phyloP scores from a whole-genome alignment of 1,140 invertebrate genomes.

The Varroa destructor region DNA sequence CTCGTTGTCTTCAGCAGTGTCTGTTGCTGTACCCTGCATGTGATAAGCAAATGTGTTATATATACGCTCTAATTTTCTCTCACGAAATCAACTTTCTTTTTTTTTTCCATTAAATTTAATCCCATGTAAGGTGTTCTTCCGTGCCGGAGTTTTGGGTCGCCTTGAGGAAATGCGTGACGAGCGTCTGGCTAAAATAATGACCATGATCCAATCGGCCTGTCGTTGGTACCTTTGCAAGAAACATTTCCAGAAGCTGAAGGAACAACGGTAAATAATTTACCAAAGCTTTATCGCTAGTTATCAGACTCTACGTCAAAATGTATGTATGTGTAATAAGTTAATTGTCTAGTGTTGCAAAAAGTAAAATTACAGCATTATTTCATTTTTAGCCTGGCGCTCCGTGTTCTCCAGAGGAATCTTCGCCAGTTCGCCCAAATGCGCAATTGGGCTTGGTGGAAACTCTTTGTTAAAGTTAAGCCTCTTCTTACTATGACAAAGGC shows the following conservation, averaged over 20 bases:
- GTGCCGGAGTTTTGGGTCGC: conserved; percentile 97
- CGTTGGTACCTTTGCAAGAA: conserved; percentile 62
- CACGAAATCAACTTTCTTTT: too few species aligned
- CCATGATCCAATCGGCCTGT: conserved; percentile 93
- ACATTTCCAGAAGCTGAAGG: conserved; percentile 91
- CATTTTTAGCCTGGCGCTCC: conserved; percentile 61
- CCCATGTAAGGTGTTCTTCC: conserved; percentile 83
- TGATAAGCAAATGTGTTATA: too few species aligned
- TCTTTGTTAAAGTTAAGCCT: conserved; percentile 98
- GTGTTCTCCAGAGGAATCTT: conserved; percentile 96
- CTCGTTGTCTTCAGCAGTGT: too few species aligned
- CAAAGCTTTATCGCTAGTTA: too few species aligned
- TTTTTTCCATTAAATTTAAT: neutral
- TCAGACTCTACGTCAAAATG: too few species aligned
- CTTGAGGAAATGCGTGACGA: conserved; percentile 99
- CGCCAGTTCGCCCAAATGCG: conserved; percentile 93
- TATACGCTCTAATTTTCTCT: too few species aligned
- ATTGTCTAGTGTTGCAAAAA: too few species aligned
- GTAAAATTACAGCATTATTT: too few species aligned
- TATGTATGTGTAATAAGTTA: too few species aligned
- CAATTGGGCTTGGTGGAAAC: conserved; percentile 99
- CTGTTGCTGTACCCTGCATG: too few species aligned
- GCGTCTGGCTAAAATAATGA: conserved; percentile 90
- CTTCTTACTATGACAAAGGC: conserved; percentile 93
- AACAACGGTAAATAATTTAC: conserved; percentile 60